Conservation (phyloP, 2,888 invertebrate species). For the Rotaria socialis region DNA sequence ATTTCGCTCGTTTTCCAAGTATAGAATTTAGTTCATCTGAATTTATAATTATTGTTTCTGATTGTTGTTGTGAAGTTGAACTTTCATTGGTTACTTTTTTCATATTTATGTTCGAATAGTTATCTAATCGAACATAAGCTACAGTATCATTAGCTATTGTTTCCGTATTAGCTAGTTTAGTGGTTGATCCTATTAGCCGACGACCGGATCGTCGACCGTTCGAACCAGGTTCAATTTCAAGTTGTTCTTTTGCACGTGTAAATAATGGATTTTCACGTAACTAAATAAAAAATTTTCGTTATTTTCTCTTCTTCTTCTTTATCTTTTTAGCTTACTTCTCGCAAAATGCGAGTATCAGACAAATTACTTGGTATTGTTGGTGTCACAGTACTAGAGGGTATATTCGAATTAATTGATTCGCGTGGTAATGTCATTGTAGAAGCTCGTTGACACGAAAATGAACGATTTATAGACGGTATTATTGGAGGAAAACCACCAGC, state of each 20-base stretch:
- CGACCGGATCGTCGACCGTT: constrained; percentile 1
- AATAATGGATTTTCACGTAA: constrained; percentile 30
- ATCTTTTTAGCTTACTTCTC: neutral
- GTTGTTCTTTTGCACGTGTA: constrained; percentile 17
- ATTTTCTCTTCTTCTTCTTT: neutral
- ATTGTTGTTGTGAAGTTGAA: too few relatives aligned
- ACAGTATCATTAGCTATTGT: neutral
- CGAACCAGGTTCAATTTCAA: neutral
- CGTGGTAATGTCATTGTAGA: neutral
- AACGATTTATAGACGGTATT: neutral
- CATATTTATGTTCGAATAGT: neutral
- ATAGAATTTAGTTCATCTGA: neutral
- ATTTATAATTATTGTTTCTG: neutral
- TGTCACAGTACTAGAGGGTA: neutral
- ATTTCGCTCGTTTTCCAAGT: neutral
- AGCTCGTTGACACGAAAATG: neutral
- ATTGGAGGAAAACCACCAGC: neutral
- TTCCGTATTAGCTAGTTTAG: neutral
- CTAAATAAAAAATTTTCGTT: neutral
- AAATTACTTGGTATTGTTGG: constrained; percentile 28
- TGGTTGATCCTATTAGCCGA: neutral
- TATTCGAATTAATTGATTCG: neutral
- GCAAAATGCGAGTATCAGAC: neutral
- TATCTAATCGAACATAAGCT: neutral
- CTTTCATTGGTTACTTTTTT: too few relatives aligned